phyloP scores from a whole-genome alignment of 2,888 invertebrate species.

The Acrobasis suavella region DNA sequence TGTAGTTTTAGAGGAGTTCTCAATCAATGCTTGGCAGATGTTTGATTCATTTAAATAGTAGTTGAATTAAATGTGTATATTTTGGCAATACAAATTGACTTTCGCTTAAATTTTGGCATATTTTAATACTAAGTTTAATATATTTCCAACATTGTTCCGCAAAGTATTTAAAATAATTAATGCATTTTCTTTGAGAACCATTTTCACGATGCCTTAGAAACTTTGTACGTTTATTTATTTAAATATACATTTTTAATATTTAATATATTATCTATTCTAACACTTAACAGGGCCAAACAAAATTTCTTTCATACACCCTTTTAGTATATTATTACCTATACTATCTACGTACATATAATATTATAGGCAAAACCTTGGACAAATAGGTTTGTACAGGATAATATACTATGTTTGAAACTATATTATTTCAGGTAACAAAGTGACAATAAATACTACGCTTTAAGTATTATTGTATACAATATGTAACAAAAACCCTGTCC shows the following conservation, averaged over 20 bases:
- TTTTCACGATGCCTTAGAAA: not conserved
- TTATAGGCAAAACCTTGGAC: constrained; percentile 22
- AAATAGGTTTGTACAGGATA: constrained; percentile 17
- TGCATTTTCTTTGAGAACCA: too few species aligned
- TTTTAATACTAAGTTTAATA: not conserved
- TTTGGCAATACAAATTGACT: constrained; percentile 35
- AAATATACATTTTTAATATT: not conserved
- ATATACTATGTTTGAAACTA: constrained; percentile 18
- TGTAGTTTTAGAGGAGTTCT: too few species aligned
- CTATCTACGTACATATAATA: not conserved
- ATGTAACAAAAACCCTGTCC: too few species aligned
- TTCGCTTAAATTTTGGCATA: constrained; percentile 26
- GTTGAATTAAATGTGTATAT: too few species aligned
- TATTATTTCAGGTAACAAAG: constrained; percentile 31
- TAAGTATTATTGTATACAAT: too few species aligned
- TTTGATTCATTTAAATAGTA: too few species aligned
- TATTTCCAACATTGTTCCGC: not conserved
- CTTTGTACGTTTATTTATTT: not conserved
- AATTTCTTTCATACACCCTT: not conserved
- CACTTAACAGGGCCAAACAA: not conserved
- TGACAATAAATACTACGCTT: constrained; percentile 26
- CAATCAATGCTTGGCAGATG: too few species aligned
- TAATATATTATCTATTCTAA: not conserved
- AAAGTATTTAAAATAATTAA: not conserved
- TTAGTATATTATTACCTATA: not conserved